Evolutionary conservation across 2,888 invertebrate species (phyloP), one percentile per base, ranked within the genome.

Genomic region (Beris chalybata): DNA sequence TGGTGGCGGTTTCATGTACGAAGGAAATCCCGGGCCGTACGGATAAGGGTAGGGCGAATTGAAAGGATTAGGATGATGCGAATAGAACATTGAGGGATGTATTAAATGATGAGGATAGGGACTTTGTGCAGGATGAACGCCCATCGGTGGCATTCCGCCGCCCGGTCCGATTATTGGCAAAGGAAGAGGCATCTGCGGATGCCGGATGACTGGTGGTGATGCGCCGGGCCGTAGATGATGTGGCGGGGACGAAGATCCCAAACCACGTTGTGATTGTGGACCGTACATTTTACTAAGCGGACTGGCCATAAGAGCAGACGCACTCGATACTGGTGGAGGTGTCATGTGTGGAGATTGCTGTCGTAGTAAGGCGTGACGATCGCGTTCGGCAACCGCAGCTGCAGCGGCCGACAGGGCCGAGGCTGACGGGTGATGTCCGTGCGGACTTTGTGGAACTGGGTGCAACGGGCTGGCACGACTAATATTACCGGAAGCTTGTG

Each of bases 81-180:
- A 88, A 73, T 92, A 92, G 73, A 88, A 89, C 77, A 89, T 84
- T 54, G 85, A 86, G 0, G 87, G 85, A 69, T 87, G 86, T 79
- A 90, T 87, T 13, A 89, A 85, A 57, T 86, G 85, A 73, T 86
- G 86, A 3, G 86, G 87, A 69, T 89, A 89, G 54, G 86, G 86
- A 74, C 89, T 89, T 75, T 90, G 90, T 3, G 89, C 86, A 5
- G 91, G 88, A 77, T 90, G 91, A 83, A 91, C 89, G 12, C 80
- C 79, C 56, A 81, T 78, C 67, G 79, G 80, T 5, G 79, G 77
- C 66, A 81, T 78, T 65, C 79, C 79, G 54, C 74, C 77, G 52
- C 78, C 78, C 4, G 81, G 79, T 1, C 78, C 80, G 67, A 81
- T 77, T 31, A 81, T 70, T 15, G 81, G 81, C 69, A 81, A 71